Percentiles rank a stretch among this genome's conserved stretches.
These are phyloP conservation scores for Aelia acuminata DNA, from an alignment of 2,888 invertebrate species.

Conservation along the genomic window DNA sequence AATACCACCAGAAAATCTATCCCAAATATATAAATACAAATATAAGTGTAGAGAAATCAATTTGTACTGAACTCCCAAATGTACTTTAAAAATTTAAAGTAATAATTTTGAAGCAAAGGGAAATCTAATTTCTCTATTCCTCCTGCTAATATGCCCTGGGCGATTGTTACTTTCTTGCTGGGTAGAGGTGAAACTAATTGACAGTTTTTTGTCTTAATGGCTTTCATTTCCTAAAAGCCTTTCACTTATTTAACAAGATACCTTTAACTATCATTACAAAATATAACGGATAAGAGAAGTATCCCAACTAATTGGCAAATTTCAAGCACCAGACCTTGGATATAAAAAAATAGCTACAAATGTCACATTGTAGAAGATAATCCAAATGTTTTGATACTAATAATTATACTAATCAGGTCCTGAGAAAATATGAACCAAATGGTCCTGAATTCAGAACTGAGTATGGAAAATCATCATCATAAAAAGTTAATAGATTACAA, in stretches of 20 bases:
- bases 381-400: no score
- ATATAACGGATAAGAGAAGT: neutral
- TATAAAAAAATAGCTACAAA: no score
- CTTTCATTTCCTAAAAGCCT: neutral
- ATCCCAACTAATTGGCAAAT: no score
- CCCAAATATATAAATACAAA: neutral
- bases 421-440: no score
- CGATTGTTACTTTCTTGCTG: neutral
- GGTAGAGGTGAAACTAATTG: neutral
- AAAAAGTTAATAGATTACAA: no score
- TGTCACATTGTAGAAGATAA: no score
- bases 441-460: no score
- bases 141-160: neutral
- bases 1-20: neutral
- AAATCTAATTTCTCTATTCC: neutral
- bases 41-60: neutral
- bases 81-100: neutral
- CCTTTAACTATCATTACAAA: neutral
- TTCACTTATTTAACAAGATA: neutral
- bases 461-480: no score
- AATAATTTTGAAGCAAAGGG: neutral
- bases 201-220: neutral
- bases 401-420: no score
- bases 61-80: neutral
- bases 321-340: no score